A percentile compares a stretch with the other conserved stretches of the same genome.
phyloP scores from a whole-genome alignment of 1,140 invertebrate genomes.

The Atta texana region DNA sequence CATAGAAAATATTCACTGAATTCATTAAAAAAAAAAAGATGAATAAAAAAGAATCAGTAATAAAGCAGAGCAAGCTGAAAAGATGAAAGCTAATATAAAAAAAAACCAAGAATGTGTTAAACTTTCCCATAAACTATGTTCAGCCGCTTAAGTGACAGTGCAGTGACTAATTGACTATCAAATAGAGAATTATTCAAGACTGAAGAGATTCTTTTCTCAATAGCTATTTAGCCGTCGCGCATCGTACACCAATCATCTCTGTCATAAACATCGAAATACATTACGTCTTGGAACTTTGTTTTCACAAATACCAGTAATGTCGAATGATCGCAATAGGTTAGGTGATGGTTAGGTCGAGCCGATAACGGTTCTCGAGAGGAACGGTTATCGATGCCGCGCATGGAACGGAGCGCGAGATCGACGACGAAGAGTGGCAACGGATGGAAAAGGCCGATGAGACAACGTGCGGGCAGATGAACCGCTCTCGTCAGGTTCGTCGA shows the following conservation, averaged over 20 bases:
- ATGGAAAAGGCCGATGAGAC: conserved; percentile 27
- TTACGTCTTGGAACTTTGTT: conserved; percentile 21
- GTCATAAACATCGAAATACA: neutral
- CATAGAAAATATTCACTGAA: neutral
- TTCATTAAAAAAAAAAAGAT: neutral
- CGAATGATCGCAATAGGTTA: conserved; percentile 76
- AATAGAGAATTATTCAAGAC: conserved; percentile 20
- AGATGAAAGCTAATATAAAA: conserved; percentile 29
- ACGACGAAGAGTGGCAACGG: conserved; percentile 8
- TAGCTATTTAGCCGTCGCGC: neutral
- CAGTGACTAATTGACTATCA: conserved; percentile 22
- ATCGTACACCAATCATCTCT: neutral
- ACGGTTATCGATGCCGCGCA: conserved; percentile 76
- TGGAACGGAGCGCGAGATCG: neutral
- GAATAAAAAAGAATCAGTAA: neutral
- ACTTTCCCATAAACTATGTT: conserved; percentile 8
- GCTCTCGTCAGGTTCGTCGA: conserved; percentile 49
- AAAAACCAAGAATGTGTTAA: conserved; percentile 20
- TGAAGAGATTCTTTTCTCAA: neutral
- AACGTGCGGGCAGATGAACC: conserved; percentile 26
- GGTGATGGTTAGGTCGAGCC: conserved; percentile 72
- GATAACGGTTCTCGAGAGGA: conserved; percentile 80
- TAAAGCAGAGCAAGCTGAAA: conserved; percentile 17
- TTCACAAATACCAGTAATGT: conserved; percentile 52
- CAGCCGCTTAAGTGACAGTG: neutral